Base-by-base conservation (phyloP, 2,888 invertebrate species). In the Lumbricus terrestris region DNA sequence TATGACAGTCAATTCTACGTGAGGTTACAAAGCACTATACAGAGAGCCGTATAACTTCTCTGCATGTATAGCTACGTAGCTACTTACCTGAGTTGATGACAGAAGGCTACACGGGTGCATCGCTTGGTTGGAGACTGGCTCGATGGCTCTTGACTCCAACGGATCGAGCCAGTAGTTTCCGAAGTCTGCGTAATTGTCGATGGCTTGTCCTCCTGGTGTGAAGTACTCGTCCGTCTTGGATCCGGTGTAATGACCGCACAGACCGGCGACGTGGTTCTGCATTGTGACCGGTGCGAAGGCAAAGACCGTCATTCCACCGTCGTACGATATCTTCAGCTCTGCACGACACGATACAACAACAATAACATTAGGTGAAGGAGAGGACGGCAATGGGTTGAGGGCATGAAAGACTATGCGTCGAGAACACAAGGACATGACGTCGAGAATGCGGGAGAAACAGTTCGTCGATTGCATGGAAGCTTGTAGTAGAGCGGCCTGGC, bases 241-340 rank as follows among this genome's bases (percentile, higher is more conserved):
- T 29, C 91, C 92, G 89, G 91, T 90, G 90, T 69, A 92, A 82
- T 91, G 89, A 82, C 92, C 92, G 90, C 92, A 92, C 83, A 92
- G 88, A 83, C 92, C 92, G 88, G 92, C 92, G 33, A 91, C 82
- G 34, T 89, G 83, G 69, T 90, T 90, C 42, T 91, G 40, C 89
- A 91, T 90, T 13, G 92, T 92, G 29, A 47, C 88, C 11, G 92
- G 92, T 35, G 92, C 92, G 82, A 89, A 92, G 82, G 91, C 90
- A 42, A 91, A 91, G 23, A 92, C 91, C 40, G 91, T 91, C 20
- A 82, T 33, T 23, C 83, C 89, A 29, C 91, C 89, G 89, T 92
- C 92, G 89, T 91, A 92, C n/a, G 90, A 82, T 38, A 92, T 37
- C 90, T 90, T 90, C 38, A 91, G 37, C 82, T 92, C 92, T 92